phyloP scores from a whole-genome alignment of 2,888 invertebrate species.

The Blera fallax region DNA sequence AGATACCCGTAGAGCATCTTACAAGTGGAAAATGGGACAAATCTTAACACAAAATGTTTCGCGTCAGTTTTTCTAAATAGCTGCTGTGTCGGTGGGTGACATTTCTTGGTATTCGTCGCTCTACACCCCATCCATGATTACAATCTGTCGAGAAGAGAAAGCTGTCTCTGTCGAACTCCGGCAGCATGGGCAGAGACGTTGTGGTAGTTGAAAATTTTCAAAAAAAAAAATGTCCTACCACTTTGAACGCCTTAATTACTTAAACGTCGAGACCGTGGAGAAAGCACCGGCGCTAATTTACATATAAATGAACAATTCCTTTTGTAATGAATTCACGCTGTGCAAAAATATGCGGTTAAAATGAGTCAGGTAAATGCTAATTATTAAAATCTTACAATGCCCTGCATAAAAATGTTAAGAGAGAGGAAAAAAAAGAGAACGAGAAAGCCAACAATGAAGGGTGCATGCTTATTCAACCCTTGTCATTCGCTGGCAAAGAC shows the following conservation, averaged over 20 bases:
- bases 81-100: conserved; percentile 5
- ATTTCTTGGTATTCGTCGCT: background rate
- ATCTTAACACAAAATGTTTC: background rate
- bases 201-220: background rate
- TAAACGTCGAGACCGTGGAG: background rate
- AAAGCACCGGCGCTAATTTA: conserved; percentile 43
- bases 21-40: conserved; percentile 30
- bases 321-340: conserved; percentile 52
- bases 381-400: conserved; percentile 61
- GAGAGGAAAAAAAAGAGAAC: background rate
- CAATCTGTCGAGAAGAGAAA: conserved; percentile 8
- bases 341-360: conserved; percentile 57
- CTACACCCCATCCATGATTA: conserved; percentile 7
- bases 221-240: conserved; percentile 10
- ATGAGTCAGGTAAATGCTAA: conserved; percentile 68
- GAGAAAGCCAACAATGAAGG: background rate
- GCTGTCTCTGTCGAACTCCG: background rate
- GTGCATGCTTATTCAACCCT: conserved; percentile 30
- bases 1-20: conserved; percentile 17
- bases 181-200: background rate
- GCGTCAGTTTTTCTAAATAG: conserved; percentile 30
- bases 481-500: conserved; percentile 24
- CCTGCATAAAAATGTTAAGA: conserved; percentile 16
- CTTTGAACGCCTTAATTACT: conserved; percentile 48
- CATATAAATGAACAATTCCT: conserved; percentile 65